Base-by-base conservation (phyloP, 2,797 vertebrate genomes). In the Florisuga fusca region DNA sequence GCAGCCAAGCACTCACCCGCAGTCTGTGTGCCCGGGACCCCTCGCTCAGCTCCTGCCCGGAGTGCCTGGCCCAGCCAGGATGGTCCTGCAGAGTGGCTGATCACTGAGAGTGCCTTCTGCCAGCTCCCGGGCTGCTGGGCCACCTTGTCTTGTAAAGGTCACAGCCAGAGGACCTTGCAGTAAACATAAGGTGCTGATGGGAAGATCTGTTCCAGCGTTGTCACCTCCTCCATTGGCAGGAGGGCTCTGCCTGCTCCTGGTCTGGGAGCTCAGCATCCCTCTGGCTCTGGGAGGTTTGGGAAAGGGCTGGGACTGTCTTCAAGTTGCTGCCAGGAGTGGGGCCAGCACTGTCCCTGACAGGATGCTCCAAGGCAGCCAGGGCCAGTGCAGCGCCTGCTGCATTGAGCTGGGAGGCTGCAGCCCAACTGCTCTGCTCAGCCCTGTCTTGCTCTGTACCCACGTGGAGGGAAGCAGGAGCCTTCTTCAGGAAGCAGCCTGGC, bases 121-220 rank as follows among this genome's bases (percentile, higher is more conserved):
- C 90, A 76, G 95, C 89, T 95, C 94, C 90, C n/a, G 41, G 74
- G 80, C 63, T 64, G 94, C 84, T 78, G 6, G 90, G 34, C 82
- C 76, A 29, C 90, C 79, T 94, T 85, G 75, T 84, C 95, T 87
- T 90, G 64, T 61, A 96, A 93, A 97, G 95, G 94, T 90, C 94
- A 48, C 94, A 96, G 95, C 71, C 95, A 95, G 79, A 96, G 90
- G 97, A 97, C 91, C 95, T 96, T 96, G 96, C 92, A 94, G 96
- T 94, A 97, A 95, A 90, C 80, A 85, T 81, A 75, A 93, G 87
- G 95, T 58, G 94, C 95, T 95, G 96, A 90, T 77, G 95, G 96
- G 95, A 92, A 72, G 90, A 25, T 78, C 74, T 19, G 88, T 18
- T 96, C 79, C 73, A 27, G 89, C 43, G 11, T 18, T 23, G 31